Conservation (phyloP, 2,888 invertebrate species). For the Nomada ferruginata region DNA sequence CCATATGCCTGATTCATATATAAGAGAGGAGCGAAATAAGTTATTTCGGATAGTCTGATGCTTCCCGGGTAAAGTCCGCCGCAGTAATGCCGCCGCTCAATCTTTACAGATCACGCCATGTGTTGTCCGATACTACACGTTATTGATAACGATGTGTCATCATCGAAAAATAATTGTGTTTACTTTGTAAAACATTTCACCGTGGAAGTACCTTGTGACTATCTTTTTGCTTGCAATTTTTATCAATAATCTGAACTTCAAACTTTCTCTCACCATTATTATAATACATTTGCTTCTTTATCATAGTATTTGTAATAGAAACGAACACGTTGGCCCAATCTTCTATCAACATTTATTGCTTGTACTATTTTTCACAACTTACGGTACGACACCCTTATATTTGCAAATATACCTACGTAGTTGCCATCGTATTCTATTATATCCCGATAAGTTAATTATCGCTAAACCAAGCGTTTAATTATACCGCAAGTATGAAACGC, state of each 20-base stretch:
- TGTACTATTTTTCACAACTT: neutral
- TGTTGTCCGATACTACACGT: slow-evolving; percentile 68
- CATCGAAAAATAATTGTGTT: slow-evolving; percentile 59
- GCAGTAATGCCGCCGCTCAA: slow-evolving; percentile 70
- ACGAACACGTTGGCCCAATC: neutral
- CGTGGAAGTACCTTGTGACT: slow-evolving; percentile 77
- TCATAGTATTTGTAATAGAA: too few relatives aligned
- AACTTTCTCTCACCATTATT: neutral
- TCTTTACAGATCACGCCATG: slow-evolving; percentile 71
- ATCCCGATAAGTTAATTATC: slow-evolving; percentile 25
- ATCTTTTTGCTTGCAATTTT: slow-evolving; percentile 69
- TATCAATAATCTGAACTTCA: neutral
- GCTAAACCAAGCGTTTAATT: slow-evolving; percentile 9
- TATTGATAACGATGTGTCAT: slow-evolving; percentile 66
- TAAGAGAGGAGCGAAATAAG: slow-evolving; percentile 50
- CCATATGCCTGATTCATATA: slow-evolving; percentile 67
- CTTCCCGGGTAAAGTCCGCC: slow-evolving; percentile 76
- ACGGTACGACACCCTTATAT: neutral
- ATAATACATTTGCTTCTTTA: too few relatives aligned
- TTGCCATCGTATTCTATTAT: neutral
- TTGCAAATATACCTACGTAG: neutral
- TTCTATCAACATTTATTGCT: too few relatives aligned
- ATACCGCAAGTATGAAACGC: slow-evolving; percentile 5
- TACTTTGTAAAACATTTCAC: slow-evolving; percentile 69
- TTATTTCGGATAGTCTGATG: slow-evolving; percentile 76